Evolutionary conservation across 2,888 invertebrate species (phyloP).

Genomic region (Leptogaster cylindrica): DNA sequence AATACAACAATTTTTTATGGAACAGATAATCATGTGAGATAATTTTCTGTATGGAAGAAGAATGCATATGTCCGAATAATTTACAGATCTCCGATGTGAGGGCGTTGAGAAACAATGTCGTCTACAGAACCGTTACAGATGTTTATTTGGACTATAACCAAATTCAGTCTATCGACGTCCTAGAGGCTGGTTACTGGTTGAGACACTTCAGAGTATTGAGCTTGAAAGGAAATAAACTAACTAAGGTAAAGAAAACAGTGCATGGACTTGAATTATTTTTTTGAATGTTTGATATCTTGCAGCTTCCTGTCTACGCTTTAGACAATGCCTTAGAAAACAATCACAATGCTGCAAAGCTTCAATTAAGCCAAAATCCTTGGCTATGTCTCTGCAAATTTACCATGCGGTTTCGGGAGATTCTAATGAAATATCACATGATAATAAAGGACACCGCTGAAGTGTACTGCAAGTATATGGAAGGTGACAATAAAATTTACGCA

Average conservation of each 20-base stretch:
- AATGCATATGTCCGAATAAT: constrained; percentile 43
- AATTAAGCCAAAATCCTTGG: constrained; percentile 81
- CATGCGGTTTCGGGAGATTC: constrained; percentile 74
- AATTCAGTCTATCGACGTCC: constrained; percentile 69
- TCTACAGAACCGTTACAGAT: constrained; percentile 73
- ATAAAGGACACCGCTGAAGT: constrained; percentile 75
- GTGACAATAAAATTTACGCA: constrained; percentile 63
- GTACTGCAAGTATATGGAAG: constrained; percentile 69
- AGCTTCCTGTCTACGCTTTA: constrained; percentile 81
- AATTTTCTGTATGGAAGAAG: not conserved
- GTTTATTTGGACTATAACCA: constrained; percentile 79
- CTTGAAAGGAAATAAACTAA: constrained; percentile 73
- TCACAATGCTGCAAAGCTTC: constrained; percentile 71
- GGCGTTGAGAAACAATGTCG: constrained; percentile 71
- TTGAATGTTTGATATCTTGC: constrained; percentile 49
- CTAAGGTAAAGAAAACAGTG: constrained; percentile 72
- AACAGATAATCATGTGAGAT: constrained; percentile 56
- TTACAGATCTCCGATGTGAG: constrained; percentile 72
- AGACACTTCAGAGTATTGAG: constrained; percentile 79
- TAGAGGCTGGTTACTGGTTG: constrained; percentile 82
- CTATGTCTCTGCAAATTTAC: constrained; percentile 81
- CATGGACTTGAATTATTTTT: no score
- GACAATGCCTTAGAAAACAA: constrained; percentile 80
- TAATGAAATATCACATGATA: constrained; percentile 73
- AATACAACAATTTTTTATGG: constrained; percentile 59